A percentile compares a stretch with the other conserved stretches of the same genome.
Conservation (phyloP, 2,888 invertebrate genomes). For the Trachelus stipa region DNA sequence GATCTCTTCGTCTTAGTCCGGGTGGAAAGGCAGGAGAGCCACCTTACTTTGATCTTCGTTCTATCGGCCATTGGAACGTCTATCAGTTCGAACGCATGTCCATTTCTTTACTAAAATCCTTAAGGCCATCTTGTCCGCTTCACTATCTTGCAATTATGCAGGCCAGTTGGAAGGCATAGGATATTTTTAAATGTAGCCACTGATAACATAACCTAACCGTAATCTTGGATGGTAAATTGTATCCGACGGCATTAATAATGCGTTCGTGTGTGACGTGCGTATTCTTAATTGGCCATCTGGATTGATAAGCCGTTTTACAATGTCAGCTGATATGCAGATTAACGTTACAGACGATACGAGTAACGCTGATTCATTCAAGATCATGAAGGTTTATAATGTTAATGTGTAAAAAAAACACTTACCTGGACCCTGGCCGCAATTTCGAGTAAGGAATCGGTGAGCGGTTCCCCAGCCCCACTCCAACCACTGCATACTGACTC, state of each 20-base stretch:
- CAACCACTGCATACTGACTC: constrained; percentile 26
- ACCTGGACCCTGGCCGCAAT: constrained; percentile 43
- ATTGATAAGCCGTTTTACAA: not conserved
- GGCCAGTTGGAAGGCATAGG: not conserved
- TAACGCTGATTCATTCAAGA: not conserved
- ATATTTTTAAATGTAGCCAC: not conserved
- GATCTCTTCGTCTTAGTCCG: constrained; percentile 44
- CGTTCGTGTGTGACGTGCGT: not conserved
- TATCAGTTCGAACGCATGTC: not conserved
- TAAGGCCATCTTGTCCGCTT: not conserved
- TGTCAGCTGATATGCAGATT: not conserved
- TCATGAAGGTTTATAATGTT: not conserved
- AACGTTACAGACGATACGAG: not conserved
- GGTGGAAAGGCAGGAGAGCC: constrained; percentile 41
- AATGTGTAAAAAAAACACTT: constrained; percentile 18
- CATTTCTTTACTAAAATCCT: not conserved
- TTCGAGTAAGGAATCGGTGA: constrained; percentile 27
- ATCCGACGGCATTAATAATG: not conserved
- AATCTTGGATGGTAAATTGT: not conserved
- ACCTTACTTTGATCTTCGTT: constrained; percentile 30
- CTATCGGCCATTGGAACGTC: constrained; percentile 4
- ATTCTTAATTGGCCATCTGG: not conserved
- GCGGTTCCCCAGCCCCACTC: constrained; percentile 23
- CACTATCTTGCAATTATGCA: not conserved
- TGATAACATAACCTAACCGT: not conserved